Evolutionary conservation across 1,140 invertebrate genomes (phyloP).

Genomic region (Drosophila persimilis): DNA sequence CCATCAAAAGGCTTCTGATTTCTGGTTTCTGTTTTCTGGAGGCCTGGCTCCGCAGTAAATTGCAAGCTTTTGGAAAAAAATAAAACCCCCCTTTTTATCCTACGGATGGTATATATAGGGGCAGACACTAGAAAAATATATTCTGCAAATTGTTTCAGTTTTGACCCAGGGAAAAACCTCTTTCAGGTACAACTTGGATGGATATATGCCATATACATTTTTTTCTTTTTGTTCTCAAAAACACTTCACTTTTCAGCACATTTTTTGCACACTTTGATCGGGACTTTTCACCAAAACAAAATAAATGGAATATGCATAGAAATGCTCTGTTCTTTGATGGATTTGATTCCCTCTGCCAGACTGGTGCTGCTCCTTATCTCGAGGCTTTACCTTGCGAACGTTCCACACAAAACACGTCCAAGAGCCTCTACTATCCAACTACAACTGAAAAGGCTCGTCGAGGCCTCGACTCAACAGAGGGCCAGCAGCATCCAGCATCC

Average conservation of each 20-base stretch:
- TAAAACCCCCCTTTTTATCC: constrained; percentile 8
- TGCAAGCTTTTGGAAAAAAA: neutral
- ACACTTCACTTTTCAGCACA: neutral
- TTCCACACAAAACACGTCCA: constrained; percentile 71
- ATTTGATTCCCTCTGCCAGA: too few species aligned
- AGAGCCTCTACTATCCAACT: constrained; percentile 80
- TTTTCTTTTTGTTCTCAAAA: neutral
- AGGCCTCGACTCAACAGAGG: constrained; percentile 33
- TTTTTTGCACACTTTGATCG: too few species aligned
- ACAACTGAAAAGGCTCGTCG: constrained; percentile 70
- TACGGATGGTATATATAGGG: too few species aligned
- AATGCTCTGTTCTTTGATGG: too few species aligned
- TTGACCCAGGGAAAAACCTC: neutral
- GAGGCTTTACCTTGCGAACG: constrained; percentile 74
- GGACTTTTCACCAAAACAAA: too few species aligned
- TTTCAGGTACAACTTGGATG: neutral
- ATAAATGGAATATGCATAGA: too few species aligned
- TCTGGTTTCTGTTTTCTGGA: constrained; percentile 18
- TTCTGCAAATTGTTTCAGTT: constrained; percentile 33
- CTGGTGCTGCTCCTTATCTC: constrained; percentile 3
- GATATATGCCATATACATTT: neutral
- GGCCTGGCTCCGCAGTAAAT: constrained; percentile 16
- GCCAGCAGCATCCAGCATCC: constrained; percentile 29
- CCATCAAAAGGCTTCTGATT: constrained; percentile 28
- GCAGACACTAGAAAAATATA: too few species aligned